Evolutionary conservation across 2,888 invertebrate species (phyloP), one percentile per base, ranked within the genome.

Genomic region (Phyto melanocephala): DNA sequence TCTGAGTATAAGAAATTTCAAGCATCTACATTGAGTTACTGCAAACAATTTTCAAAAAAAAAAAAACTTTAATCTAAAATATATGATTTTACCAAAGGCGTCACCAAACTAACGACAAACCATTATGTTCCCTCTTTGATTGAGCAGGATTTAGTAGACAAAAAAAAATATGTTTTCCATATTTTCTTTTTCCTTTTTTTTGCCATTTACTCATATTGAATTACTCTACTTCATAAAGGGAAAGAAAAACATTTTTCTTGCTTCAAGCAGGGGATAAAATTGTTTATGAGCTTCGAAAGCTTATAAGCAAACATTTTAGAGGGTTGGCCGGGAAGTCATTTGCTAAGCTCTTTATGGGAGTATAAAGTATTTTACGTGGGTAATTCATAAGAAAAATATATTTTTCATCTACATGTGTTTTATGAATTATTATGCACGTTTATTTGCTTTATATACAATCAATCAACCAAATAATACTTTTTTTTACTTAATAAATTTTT

Each of bases 231-330:
- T 3, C 28, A 28, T 28, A 28, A 3, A 6, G 28, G 3, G 28
- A 28, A 28, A 5, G 28, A 28, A 28, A 60, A 62, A 28, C 24
- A 63, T 63, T 45, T 45, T 62, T 11, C 1, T 7, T 10, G 33
- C 8, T 56, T 56, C 33, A 35, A 56, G 35, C 33, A 24, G 28
- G 11, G 42, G 42, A 42, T 42, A 42, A 62, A 28, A 42, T 17
- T 62, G 24, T 63, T 63, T 63, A 63, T 45, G 62, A 63, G 45
- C 45, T 17, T 63, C 45, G 6, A 63, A 63, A 63, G 60, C 60
- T 62, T 22, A 24, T 62, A 62, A 24, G 28, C 42, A 42, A n/a
- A 8, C 10, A 10, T 1, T 11, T 4, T 11, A 11, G 4, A 6
- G 47, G 11, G 20, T 2, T 15, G 42, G 5, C 6, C 2, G 15